A percentile compares a stretch with the other conserved stretches of the same genome.
These are phyloP conservation scores for Oophaga pumilio DNA, from an alignment of 2,113 vertebrate species.

Conservation along the genomic window DNA sequence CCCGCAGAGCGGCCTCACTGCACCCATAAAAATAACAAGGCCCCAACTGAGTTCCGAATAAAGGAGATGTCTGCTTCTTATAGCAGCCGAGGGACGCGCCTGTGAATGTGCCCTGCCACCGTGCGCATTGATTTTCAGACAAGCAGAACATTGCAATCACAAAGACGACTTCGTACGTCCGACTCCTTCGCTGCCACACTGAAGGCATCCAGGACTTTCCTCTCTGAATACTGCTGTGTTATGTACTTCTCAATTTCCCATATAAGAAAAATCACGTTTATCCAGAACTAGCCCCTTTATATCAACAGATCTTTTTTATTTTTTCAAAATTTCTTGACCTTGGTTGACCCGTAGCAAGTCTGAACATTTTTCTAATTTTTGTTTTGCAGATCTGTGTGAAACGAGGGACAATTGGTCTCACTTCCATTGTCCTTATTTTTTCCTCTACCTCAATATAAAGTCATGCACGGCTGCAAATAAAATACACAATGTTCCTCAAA, in stretches of 20 bases:
- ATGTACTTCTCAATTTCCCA: not conserved
- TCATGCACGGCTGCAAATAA: too few relatives aligned
- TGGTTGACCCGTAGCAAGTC: too few relatives aligned
- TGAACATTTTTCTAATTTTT: too few relatives aligned
- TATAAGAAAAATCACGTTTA: not conserved
- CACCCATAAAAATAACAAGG: constrained; percentile 78
- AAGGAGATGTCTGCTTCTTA: constrained; percentile 68
- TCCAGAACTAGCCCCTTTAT: not conserved
- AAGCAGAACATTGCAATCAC: constrained; percentile 39
- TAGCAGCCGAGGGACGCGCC: constrained; percentile 42
- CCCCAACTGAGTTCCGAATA: constrained; percentile 74
- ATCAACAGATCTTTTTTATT: too few relatives aligned
- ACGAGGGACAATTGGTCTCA: too few relatives aligned
- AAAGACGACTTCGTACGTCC: constrained; percentile 14
- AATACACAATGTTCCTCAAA: too few relatives aligned
- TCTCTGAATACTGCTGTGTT: not conserved
- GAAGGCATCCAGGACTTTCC: not conserved
- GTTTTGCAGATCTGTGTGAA: too few relatives aligned
- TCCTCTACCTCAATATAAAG: too few relatives aligned
- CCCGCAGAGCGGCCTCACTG: constrained; percentile 69
- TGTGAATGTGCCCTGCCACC: constrained; percentile 47
- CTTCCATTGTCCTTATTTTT: too few relatives aligned
- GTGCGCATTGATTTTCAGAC: constrained; percentile 51
- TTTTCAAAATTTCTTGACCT: too few relatives aligned
- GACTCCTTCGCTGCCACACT: constrained; percentile 33